Base-by-base conservation (phyloP, 2,113 vertebrate species). In the Nannobrachium achirus region DNA sequence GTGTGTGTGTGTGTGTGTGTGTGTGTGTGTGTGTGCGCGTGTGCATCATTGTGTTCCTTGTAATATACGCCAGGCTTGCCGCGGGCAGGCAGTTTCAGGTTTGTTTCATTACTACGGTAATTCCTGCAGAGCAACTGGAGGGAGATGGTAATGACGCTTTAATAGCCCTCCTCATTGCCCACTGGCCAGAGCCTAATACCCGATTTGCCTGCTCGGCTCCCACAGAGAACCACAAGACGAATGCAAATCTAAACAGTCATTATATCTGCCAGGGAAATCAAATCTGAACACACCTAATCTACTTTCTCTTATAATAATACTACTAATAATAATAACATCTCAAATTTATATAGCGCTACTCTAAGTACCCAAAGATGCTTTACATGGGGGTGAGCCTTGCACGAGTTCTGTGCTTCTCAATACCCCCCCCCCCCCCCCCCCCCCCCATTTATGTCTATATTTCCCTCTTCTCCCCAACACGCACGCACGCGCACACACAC, bases 101-200 rank as follows among this genome's bases (percentile, higher is more conserved):
- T 86, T 84, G 88, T 90, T 88, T 92, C 89, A 91, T 93, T 93
- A 91, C 77, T 56, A 70, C 80, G 85, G 88, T 92, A 90, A 91
- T 93, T 93, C 91, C 86, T 90, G 85, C 16, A 49, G 81, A 86
- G 86, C 81, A 88, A 91, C 80, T 90, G 81, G 79, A 87, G 79
- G 85, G 75, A 86, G 88, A 91, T 87, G 88, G 83, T 92, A 92
- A 93, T 90, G 90, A 90, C 88, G 72, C 84, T 91, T 93, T 92
- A 93, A 93, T 93, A 89, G 90, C 84, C 67, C 82, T 82, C 71
- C 64, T 80, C 79, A 78, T 86, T 89, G 87, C 89, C 92, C 89
- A 84, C 86, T 88, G 88, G 90, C 88, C 81, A 90, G 79, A 92
- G 89, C 86, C 86, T 88, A 86, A 92, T 86, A 85, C 86, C 71